Evolutionary conservation across 2,888 invertebrate genomes (phyloP).

Genomic region (Ceratothoa steindachneri): DNA sequence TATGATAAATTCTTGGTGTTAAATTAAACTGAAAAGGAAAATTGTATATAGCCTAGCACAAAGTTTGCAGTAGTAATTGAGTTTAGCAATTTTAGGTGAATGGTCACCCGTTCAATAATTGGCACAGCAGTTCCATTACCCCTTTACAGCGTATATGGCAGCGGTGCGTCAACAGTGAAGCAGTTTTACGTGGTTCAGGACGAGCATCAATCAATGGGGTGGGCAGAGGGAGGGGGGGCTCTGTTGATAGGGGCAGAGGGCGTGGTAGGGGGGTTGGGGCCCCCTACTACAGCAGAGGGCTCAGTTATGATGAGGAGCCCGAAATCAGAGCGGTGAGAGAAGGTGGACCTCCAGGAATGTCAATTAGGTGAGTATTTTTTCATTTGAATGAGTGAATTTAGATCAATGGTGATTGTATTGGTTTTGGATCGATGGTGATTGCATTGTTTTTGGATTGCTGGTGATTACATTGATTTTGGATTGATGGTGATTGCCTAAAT

Average conservation of each 20-base stretch:
- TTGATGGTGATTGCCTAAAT: too few relatives aligned
- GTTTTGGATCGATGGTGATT: not conserved
- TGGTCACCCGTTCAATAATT: too few relatives aligned
- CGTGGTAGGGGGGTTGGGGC: conserved; percentile 53
- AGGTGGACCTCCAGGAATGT: conserved; percentile 42
- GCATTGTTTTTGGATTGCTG: not conserved
- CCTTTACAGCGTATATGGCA: conserved; percentile 55
- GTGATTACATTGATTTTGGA: too few relatives aligned
- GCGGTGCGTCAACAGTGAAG: conserved; percentile 59
- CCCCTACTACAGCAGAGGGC: conserved; percentile 54
- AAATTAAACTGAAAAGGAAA: too few relatives aligned
- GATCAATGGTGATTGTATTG: not conserved
- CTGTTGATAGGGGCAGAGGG: conserved; percentile 49
- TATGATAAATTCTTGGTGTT: too few relatives aligned
- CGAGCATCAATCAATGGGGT: conserved; percentile 47
- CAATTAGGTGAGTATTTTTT: conserved; percentile 26
- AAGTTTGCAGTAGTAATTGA: too few relatives aligned
- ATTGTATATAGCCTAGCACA: not conserved
- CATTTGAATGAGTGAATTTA: not conserved
- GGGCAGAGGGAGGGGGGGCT: conserved; percentile 52
- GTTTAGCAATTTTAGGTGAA: too few relatives aligned
- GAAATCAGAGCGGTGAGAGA: conserved; percentile 45
- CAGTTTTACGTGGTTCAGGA: conserved; percentile 54
- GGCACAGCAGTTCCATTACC: too few relatives aligned
- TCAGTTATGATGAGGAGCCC: conserved; percentile 56